Base-by-base conservation (phyloP, 2,113 vertebrate genomes). In the Tragulus kanchil region DNA sequence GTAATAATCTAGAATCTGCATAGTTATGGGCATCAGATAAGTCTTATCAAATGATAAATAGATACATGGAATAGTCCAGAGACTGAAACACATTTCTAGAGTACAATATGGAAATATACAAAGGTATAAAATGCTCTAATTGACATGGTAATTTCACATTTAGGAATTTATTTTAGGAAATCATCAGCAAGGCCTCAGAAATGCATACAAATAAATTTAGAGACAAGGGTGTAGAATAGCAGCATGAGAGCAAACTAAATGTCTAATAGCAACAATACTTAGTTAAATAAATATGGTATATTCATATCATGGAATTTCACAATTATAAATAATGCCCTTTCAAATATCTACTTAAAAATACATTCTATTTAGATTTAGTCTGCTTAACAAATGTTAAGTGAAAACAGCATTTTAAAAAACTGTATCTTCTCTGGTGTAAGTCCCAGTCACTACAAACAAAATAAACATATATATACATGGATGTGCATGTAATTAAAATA, bases 181-280 rank as follows among this genome's bases (percentile, higher is more conserved):
- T 82, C 65, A 83, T 48, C 45, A 95, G 17, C 5, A n/a, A 59
- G 17, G 9, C 1, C 8, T 6, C 65, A 73, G 11, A 90, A n/a
- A 93, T 21, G 26, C 8, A 31, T 73, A 56, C 42, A 92, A 52
- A 48, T 65, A 73, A 36, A 45, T 12, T 88, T 45, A 79, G 23
- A 92, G 5, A 14, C 28, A 85, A 82, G 25, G 56, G 56, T 71
- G 2, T 50, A 90, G 85, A 52, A 54, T 61, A 69, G 61, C 26
- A 92, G 9, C 69, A 67, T 50, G 31, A 89, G 71, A 92, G n/a
- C 56, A 90, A 84, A 11, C 16, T 59, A 92, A 89, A 73, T n/a
- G 65, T 23, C 36, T 71, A 89, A 19, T 45, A 91, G 19, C 19
- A 75, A 81, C 12, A 86, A 71, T 23, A 31, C 45, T 8, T n/a